Conservation (phyloP, 2,888 invertebrate species). For the Caenorhabditis zanzibari region DNA sequence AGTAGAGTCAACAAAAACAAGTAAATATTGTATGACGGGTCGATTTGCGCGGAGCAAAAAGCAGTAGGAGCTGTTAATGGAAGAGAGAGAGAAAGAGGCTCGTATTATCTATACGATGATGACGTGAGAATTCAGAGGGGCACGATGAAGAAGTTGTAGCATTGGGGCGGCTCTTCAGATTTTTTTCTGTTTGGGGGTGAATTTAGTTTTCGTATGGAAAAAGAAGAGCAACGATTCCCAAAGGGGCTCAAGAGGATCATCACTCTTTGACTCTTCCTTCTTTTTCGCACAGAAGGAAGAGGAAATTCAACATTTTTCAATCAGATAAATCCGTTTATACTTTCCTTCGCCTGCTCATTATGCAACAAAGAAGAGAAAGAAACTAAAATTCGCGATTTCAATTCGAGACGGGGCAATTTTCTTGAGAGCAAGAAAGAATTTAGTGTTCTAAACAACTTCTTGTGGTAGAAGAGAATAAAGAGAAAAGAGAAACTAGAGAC, state of each 20-base stretch:
- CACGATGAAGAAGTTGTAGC: conserved; percentile 28
- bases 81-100: neutral
- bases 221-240: conserved; percentile 1
- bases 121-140: conserved; percentile 30
- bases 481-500: conserved; percentile 9
- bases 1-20: conserved; percentile 62
- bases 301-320: conserved; percentile 28
- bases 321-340: conserved; percentile 35
- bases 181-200: neutral
- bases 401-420: neutral
- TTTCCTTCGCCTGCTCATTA: conserved; percentile 11
- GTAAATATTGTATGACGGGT: conserved; percentile 51
- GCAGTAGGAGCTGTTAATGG: conserved; percentile 11
- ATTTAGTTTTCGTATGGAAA: conserved; percentile 11
- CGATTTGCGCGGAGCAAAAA: conserved; percentile 41
- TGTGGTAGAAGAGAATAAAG: neutral
- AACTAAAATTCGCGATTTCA: neutral
- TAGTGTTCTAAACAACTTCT: conserved; percentile 24
- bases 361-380: conserved; percentile 4
- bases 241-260: conserved; percentile 5
- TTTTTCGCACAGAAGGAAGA: conserved; percentile 8
- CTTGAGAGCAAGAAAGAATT: conserved; percentile 1
- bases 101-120: conserved; percentile 44
- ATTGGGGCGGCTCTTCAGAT: conserved; percentile 19
- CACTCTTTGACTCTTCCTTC: conserved; percentile 29